A percentile compares a stretch with the other conserved stretches of the same genome.
phyloP scores from a whole-genome alignment of 2,888 invertebrate genomes.

The Plutella xylostella region DNA sequence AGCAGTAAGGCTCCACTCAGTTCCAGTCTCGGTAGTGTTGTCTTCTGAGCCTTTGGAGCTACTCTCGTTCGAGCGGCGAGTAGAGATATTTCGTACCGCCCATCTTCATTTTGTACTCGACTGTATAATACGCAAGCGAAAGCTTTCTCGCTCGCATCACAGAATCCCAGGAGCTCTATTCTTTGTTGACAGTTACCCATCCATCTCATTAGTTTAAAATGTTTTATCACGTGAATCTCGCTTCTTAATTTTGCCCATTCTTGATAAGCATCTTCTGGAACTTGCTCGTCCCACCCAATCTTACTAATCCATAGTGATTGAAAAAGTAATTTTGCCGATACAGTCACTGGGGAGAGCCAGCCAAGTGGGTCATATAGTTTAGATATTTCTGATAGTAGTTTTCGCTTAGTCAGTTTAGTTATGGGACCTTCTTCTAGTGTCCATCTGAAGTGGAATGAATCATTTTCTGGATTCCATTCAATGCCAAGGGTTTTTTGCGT shows the following conservation, averaged over 20 bases:
- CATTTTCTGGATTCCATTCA: background rate
- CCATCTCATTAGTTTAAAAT: background rate
- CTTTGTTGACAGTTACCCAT: background rate
- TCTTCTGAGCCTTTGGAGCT: background rate
- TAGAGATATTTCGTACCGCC: background rate
- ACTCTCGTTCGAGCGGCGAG: background rate
- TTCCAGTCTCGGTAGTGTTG: background rate
- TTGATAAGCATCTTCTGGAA: background rate
- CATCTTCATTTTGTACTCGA: background rate
- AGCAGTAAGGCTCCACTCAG: slow-evolving; percentile 1
- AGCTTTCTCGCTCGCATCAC: background rate
- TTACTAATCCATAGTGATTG: background rate
- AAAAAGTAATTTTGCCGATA: background rate
- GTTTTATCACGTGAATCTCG: background rate
- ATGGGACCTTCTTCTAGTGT: background rate
- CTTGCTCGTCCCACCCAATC: background rate
- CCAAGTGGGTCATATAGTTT: background rate
- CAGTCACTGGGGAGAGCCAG: background rate
- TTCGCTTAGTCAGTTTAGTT: slow-evolving; percentile 11
- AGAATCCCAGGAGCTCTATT: background rate
- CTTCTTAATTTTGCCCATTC: background rate
- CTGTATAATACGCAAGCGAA: background rate
- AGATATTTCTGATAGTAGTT: slow-evolving; percentile 11
- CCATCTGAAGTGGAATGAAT: slow-evolving; percentile 14
- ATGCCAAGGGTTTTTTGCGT: background rate